These are phyloP conservation scores for Drosophila anomalipes DNA, from an alignment of 2,888 invertebrate species.

Conservation along the genomic window DNA sequence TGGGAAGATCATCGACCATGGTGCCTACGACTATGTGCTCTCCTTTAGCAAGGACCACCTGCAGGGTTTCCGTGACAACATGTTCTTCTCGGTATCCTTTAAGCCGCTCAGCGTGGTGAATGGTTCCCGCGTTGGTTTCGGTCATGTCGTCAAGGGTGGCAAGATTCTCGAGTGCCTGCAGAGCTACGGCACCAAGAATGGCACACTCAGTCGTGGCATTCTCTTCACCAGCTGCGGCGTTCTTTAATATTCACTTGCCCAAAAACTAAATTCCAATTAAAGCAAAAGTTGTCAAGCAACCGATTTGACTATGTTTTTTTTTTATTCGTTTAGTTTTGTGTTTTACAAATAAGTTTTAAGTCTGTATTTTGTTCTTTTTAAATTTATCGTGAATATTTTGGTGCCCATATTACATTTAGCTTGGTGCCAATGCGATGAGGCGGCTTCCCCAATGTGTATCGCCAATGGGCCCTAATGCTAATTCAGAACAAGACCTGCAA, in stretches of 20 bases:
- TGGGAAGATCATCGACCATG: constrained; percentile 65
- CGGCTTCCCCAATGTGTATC: neutral
- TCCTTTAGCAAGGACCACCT: constrained; percentile 66
- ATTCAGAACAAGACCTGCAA: neutral
- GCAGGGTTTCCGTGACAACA: constrained; percentile 52
- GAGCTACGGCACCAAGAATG: constrained; percentile 79
- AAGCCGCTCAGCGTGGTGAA: constrained; percentile 75
- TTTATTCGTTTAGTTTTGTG: neutral
- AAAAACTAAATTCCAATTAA: constrained; percentile 24
- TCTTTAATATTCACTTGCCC: constrained; percentile 24
- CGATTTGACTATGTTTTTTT: too few relatives aligned
- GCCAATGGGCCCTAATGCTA: neutral
- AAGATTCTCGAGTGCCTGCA: constrained; percentile 71
- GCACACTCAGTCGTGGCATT: constrained; percentile 71
- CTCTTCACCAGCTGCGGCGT: constrained; percentile 71
- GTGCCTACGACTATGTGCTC: constrained; percentile 48
- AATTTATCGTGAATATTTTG: constrained; percentile 17
- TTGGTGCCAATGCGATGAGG: neutral
- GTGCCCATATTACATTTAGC: neutral
- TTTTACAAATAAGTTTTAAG: neutral
- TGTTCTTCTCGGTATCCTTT: constrained; percentile 77
- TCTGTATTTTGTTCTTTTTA: neutral
- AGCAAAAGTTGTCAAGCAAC: neutral
- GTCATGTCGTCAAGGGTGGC: constrained; percentile 70
- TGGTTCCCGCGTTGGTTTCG: constrained; percentile 76